Evolutionary conservation across 2,797 vertebrate species (phyloP), one percentile per base, ranked within the genome.

Genomic region (Moxostoma hubbsi): DNA sequence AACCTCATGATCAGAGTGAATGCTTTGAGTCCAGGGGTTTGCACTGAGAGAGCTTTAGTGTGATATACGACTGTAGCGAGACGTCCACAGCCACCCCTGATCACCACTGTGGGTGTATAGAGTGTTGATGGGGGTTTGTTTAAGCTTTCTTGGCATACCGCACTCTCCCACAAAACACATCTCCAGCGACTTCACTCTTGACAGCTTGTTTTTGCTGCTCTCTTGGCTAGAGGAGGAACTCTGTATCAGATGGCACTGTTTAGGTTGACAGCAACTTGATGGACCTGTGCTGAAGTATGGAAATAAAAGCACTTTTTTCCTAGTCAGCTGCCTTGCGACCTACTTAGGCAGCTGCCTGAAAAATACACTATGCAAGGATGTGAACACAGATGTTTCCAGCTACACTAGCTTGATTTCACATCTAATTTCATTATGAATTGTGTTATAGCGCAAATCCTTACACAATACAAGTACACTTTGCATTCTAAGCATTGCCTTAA

Each of bases 101-200:
- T 73, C 50, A n/a, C 59, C 12, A 69, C 58, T 80, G 69, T 4
- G 61, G 11, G n/a, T 49, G 15, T 12, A 43, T 72, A 59, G 49
- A 66, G 54, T 58, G 62, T 76, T 61, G 46, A 81, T 55, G 72
- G 75, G 62, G 70, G 79, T 87, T 87, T 86, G 77, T 81, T 73
- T 79, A 71, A 81, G 82, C 79, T 80, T 82, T 80, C 68, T 62
- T 84, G 71, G 77, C 78, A 70, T 65, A 67, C 24, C 54, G 7
- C 55, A 57, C 50, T 70, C 68, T 65, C 43, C 45, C 18, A 5
- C 24, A 69, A 77, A 79, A 80, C 75, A 64, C 75, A 77, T 80
- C 68, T 77, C 78, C 68, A 72, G 68, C 13, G 10, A 50, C 65
- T 71, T 84, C 47, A 15, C 58, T 81, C 58, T 64, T 43, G 24